Percentiles rank a stretch among this genome's conserved stretches.
These are phyloP conservation scores for Drosophila percnosoma DNA, from an alignment of 2,888 invertebrate genomes.

Conservation along the genomic window DNA sequence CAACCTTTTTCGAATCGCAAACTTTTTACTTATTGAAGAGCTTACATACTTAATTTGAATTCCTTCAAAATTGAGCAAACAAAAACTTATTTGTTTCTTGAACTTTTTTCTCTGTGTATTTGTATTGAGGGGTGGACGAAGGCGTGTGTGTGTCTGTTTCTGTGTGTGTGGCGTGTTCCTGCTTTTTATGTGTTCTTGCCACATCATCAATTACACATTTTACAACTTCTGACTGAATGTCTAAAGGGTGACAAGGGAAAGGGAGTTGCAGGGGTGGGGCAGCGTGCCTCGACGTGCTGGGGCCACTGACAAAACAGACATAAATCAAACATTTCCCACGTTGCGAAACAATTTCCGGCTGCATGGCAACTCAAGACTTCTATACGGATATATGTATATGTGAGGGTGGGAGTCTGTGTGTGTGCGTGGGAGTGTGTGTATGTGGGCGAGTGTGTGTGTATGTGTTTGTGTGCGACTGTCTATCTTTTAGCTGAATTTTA, in stretches of 20 bases:
- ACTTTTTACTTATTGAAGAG: background rate
- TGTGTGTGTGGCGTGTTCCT: slow-evolving; percentile 13
- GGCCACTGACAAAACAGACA: slow-evolving; percentile 74
- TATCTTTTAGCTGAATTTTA: slow-evolving; percentile 77
- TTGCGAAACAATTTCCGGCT: slow-evolving; percentile 78
- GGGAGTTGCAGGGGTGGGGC: background rate
- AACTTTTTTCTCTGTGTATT: background rate
- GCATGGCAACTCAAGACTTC: slow-evolving; percentile 69
- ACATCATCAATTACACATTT: slow-evolving; percentile 80
- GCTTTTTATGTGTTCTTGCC: slow-evolving; percentile 72
- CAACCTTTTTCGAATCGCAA: background rate
- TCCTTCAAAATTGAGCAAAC: background rate
- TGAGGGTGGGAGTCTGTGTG: slow-evolving; percentile 1
- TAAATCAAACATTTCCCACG: slow-evolving; percentile 81
- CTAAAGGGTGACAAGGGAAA: background rate
- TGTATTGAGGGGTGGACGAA: background rate
- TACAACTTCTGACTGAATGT: slow-evolving; percentile 69
- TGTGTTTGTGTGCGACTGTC: slow-evolving; percentile 46
- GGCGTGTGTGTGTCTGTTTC: background rate
- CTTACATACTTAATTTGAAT: background rate
- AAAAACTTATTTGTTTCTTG: background rate
- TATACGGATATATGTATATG: background rate
- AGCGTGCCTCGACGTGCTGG: slow-evolving; percentile 45
- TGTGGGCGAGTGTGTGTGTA: slow-evolving; percentile 5
- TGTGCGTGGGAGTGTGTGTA: slow-evolving; percentile 6